These are phyloP conservation scores for Drosophila melanica DNA, from an alignment of 1,140 invertebrate genomes.

Conservation along the genomic window DNA sequence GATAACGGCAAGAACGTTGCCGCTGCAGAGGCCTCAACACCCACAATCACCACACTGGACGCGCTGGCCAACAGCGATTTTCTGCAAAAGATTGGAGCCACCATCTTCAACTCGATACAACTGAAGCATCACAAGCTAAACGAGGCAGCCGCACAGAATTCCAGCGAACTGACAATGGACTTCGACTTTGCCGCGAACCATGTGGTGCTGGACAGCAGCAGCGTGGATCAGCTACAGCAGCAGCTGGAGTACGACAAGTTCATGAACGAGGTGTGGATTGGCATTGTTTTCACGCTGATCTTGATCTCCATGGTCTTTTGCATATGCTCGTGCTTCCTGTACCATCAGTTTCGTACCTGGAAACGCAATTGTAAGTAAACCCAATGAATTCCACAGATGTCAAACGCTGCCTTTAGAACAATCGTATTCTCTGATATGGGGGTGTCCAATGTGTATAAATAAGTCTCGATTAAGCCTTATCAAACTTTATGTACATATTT, in stretches of 20 bases:
- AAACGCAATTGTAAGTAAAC: constrained; percentile 83
- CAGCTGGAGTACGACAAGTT: constrained; percentile 83
- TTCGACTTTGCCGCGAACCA: constrained; percentile 64
- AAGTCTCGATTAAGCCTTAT: constrained; percentile 31
- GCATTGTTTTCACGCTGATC: constrained; percentile 79
- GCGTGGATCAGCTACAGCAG: constrained; percentile 73
- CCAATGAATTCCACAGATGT: background rate
- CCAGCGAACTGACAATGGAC: constrained; percentile 62
- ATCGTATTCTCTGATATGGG: background rate
- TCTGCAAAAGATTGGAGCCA: constrained; percentile 71
- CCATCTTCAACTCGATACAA: constrained; percentile 75
- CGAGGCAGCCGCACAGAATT: constrained; percentile 35
- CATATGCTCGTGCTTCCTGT: constrained; percentile 82
- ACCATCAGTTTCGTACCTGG: constrained; percentile 83
- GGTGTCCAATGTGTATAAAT: background rate
- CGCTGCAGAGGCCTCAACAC: constrained; percentile 59
- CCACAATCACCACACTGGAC: constrained; percentile 61
- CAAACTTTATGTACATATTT: background rate
- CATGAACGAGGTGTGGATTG: constrained; percentile 84
- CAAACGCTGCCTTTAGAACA: background rate
- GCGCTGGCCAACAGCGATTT: constrained; percentile 64
- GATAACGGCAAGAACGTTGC: constrained; percentile 54
- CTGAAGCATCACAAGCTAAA: constrained; percentile 58
- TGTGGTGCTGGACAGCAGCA: constrained; percentile 70
- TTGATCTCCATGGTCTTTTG: constrained; percentile 83